phyloP scores from a whole-genome alignment of 1,140 invertebrate species.

The Drosophila sp. region DNA sequence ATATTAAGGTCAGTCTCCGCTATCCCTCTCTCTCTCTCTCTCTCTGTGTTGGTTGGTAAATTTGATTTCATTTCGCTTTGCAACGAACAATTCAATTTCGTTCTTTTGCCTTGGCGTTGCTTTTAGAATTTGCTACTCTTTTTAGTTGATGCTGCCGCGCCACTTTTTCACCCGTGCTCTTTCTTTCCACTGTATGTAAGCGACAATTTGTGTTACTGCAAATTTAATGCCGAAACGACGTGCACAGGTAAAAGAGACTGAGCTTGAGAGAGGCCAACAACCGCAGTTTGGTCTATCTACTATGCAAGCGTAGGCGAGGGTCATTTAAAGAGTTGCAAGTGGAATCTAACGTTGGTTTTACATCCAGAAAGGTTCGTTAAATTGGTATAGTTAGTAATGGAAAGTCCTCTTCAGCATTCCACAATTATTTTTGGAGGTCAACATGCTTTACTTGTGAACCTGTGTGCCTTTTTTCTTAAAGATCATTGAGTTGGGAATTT shows the following conservation, averaged over 20 bases:
- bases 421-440: too few species aligned
- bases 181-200: constrained; percentile 46
- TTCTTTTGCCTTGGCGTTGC: constrained; percentile 73
- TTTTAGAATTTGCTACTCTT: constrained; percentile 47
- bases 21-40: background rate
- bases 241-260: constrained; percentile 31
- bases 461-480: too few species aligned
- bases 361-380: too few species aligned
- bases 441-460: too few species aligned
- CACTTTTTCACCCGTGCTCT: constrained; percentile 34
- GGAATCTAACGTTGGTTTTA: too few species aligned
- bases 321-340: background rate
- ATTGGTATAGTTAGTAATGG: too few species aligned
- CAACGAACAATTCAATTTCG: constrained; percentile 69
- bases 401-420: too few species aligned
- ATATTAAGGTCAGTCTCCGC: background rate
- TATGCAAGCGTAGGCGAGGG: background rate
- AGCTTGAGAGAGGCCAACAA: constrained; percentile 36
- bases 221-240: constrained; percentile 77
- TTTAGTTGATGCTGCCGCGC: background rate
- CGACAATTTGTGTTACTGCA: constrained; percentile 80
- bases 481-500: too few species aligned
- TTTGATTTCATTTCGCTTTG: constrained; percentile 65
- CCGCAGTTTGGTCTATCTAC: constrained; percentile 38
- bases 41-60: constrained; percentile 27